Evolutionary conservation across 2,888 invertebrate species (phyloP), one percentile per base, ranked within the genome.

Genomic region (Linnaemya vulpina): DNA sequence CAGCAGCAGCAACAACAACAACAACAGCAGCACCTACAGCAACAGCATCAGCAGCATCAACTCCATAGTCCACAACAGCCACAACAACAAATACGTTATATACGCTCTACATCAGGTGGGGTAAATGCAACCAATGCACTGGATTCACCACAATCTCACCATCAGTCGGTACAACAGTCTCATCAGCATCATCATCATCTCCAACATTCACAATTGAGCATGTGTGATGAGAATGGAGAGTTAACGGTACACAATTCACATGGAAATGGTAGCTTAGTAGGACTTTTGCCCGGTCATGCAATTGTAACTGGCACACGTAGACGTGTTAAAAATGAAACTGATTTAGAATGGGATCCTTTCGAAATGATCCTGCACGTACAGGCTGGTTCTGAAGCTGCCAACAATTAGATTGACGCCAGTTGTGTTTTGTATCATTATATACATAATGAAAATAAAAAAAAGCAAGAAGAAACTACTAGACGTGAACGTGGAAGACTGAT

Each of bases 311-410:
- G 70, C 30, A 51, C 87, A 13, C 83, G 87, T 40, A 82, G 88
- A n/a, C 90, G 90, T 11, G 88, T 91, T 30, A 91, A 91, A 87
- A 89, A 90, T 70, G 91, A 91, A 58, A 81, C 89, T 4, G 91
- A 91, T 79, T 87, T 91, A 62, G 91, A 91, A 77, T 91, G 91
- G 91, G 91, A 91, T 89, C 91, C 91, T 35, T 91, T 91, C 60
- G 91, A 91, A 84, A 91, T 91, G 91, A 91, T 91, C 73, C 87
- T 91, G n/a, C 91, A 91, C 77, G 91, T 91, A 67, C 91, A 91
- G 75, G 82, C 78, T 13, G 90, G 90, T 55, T 87, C 87, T 3
- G 90, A 91, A 70, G 87, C 90, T 51, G 89, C 90, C 25, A 89
- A 90, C 83, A 90, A 91, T 77, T 90, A 78, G 89, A 86, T 76